These are phyloP conservation scores for Plagodis dolabraria DNA, from an alignment of 2,888 invertebrate genomes.

Conservation along the genomic window DNA sequence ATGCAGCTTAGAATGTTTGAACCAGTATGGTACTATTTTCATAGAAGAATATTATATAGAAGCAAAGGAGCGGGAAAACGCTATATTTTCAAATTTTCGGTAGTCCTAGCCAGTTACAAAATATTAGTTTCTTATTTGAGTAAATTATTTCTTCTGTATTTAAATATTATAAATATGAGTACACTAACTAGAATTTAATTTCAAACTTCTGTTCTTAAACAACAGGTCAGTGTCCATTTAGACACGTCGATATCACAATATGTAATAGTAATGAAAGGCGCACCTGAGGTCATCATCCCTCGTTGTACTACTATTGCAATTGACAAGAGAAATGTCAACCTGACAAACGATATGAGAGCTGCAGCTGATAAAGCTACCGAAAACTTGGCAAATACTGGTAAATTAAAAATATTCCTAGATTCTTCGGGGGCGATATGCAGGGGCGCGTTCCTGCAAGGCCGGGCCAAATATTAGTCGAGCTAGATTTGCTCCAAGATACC, in stretches of 20 bases:
- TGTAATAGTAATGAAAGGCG: constrained; percentile 97
- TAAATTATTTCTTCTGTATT: constrained; percentile 1
- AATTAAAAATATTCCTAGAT: neutral
- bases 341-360: constrained; percentile 56
- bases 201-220: constrained; percentile 21
- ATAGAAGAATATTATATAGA: no score
- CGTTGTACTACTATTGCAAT: constrained; percentile 91
- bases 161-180: no score
- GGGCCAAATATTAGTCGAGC: no score
- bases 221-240: constrained; percentile 89
- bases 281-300: constrained; percentile 96
- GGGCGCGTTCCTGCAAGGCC: no score
- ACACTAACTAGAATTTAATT: no score
- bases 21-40: no score
- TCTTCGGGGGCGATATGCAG: no score
- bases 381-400: constrained; percentile 70
- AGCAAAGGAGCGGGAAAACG: no score
- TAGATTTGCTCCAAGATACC: no score
- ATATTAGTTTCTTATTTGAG: neutral
- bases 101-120: no score
- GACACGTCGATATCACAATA: constrained; percentile 91
- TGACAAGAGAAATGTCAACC: constrained; percentile 89
- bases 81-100: no score
- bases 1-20: no score
- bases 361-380: constrained; percentile 57